Conservation (phyloP, 2,888 invertebrate genomes). For the Coleophora deauratella region DNA sequence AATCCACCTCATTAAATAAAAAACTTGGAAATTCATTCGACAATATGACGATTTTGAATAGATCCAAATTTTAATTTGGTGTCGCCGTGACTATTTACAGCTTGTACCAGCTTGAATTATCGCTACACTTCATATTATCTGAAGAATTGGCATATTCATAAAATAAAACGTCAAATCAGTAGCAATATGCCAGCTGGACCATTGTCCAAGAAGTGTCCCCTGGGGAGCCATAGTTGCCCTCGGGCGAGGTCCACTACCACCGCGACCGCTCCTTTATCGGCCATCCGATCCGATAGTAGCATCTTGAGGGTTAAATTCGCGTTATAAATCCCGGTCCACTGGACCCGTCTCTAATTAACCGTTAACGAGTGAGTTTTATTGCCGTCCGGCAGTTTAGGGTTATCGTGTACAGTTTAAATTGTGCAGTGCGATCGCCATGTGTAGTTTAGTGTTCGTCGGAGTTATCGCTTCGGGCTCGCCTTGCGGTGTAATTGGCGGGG, state of each 20-base stretch:
- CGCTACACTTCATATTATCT: too few relatives aligned
- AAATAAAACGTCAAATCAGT: slow-evolving; percentile 2
- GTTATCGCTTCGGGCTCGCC: slow-evolving; percentile 36
- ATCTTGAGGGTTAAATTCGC: slow-evolving; percentile 15
- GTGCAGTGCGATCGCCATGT: slow-evolving; percentile 36
- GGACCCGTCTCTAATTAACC: slow-evolving; percentile 63
- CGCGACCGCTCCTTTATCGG: slow-evolving; percentile 53
- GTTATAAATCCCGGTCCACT: slow-evolving; percentile 50
- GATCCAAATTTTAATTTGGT: too few relatives aligned
- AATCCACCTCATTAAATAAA: too few relatives aligned
- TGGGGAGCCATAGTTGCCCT: slow-evolving; percentile 43
- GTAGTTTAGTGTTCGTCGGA: slow-evolving; percentile 42
- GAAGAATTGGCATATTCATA: slow-evolving; percentile 7
- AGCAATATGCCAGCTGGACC: slow-evolving; percentile 1
- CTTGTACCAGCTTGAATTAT: too few relatives aligned
- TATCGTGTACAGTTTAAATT: slow-evolving; percentile 58
- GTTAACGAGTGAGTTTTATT: slow-evolving; percentile 62
- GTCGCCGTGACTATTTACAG: too few relatives aligned
- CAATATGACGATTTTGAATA: too few relatives aligned
- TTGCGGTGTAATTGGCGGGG: slow-evolving; percentile 21
- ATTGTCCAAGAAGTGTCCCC: slow-evolving; percentile 53
- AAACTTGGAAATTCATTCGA: too few relatives aligned
- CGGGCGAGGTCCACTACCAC: slow-evolving; percentile 32
- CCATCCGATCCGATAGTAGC: slow-evolving; percentile 48
- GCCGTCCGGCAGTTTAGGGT: slow-evolving; percentile 49